Evolutionary conservation across 2,888 invertebrate species (phyloP).

Genomic region (Caenorhabditis virilis): DNA sequence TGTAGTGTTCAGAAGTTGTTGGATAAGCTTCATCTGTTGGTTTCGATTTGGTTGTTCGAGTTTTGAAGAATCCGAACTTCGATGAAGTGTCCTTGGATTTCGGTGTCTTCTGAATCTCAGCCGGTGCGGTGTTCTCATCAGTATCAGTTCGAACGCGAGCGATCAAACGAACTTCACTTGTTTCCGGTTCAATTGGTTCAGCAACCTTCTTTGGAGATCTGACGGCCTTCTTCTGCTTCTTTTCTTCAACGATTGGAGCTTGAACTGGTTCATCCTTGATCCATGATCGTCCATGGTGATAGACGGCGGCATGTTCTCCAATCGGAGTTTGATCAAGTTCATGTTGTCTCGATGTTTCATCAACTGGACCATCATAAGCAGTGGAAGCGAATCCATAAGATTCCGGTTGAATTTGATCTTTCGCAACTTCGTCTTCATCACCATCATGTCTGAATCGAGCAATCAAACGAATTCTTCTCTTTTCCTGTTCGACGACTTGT

Average conservation of each 20-base stretch:
- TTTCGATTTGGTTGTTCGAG: background rate
- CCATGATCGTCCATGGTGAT: slow-evolving; percentile 19
- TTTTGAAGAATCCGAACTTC: slow-evolving; percentile 11
- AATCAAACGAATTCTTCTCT: background rate
- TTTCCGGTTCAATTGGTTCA: slow-evolving; percentile 10
- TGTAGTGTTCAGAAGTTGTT: slow-evolving; percentile 7
- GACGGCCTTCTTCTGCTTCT: slow-evolving; percentile 13
- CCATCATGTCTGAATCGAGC: slow-evolving; percentile 31
- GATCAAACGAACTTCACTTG: slow-evolving; percentile 28
- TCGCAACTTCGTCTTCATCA: slow-evolving; percentile 40
- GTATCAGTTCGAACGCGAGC: slow-evolving; percentile 3
- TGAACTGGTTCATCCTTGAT: slow-evolving; percentile 9
- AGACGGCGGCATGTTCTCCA: slow-evolving; percentile 13
- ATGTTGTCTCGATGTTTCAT: slow-evolving; percentile 9
- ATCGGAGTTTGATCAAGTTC: slow-evolving; percentile 25
- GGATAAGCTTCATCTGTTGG: slow-evolving; percentile 2
- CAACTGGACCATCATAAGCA: slow-evolving; percentile 18
- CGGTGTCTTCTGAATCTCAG: slow-evolving; percentile 9
- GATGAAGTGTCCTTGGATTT: slow-evolving; percentile 5
- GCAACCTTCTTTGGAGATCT: slow-evolving; percentile 24
- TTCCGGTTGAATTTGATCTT: no score
- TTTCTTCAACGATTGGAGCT: slow-evolving; percentile 6
- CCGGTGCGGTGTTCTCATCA: slow-evolving; percentile 7
- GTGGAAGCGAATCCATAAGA: slow-evolving; percentile 10
- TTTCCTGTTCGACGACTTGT: background rate